Evolutionary conservation across 2,797 vertebrate genomes (phyloP), one percentile per base, ranked within the genome.

Genomic region (Danionella dracula): DNA sequence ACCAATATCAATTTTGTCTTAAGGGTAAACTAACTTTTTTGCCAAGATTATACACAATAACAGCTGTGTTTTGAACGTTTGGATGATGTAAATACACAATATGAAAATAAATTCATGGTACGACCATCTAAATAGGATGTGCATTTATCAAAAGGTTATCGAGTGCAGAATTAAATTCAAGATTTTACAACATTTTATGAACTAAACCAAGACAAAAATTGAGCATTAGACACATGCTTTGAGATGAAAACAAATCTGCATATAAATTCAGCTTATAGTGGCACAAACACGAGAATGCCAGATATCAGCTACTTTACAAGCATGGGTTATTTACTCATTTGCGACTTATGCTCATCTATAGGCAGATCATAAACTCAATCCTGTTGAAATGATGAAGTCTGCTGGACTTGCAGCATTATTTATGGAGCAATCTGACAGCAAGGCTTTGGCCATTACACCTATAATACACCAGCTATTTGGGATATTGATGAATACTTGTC

Each of bases 401-500:
- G 58, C 9, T 11, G 68, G 66, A 23, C 44, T 34, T 70, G 80
- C 71, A 15, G 76, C 81, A 81, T 84, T 83, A 84, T 85, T 84
- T 83, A 83, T 82, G 80, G 79, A 75, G 76, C 21, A 29, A 42
- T 70, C 49, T 79, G 81, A 83, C 70, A 79, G 79, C 74, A 60
- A 63, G 48, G 53, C 78, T 70, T 77, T 81, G 72, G 21, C 74
- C 82, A 78, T 86, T 81, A 82, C 79, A 78, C 77, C 75, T 71
- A 84, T 84, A 83, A 84, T 82, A n/a, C n/a, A n/a, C n/a, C n/a
- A 81, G 82, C 77, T 77, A 79, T 61, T 81, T 70, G 74, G 73
- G 83, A 82, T 82, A 79, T 82, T 83, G 83, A 87, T 83, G 75
- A 84, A 85, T 78, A 76, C 77, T 79, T 76, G 77, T 80, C 82